Base-by-base conservation (phyloP, 2,888 invertebrate species). In the Bunonema sp. region DNA sequence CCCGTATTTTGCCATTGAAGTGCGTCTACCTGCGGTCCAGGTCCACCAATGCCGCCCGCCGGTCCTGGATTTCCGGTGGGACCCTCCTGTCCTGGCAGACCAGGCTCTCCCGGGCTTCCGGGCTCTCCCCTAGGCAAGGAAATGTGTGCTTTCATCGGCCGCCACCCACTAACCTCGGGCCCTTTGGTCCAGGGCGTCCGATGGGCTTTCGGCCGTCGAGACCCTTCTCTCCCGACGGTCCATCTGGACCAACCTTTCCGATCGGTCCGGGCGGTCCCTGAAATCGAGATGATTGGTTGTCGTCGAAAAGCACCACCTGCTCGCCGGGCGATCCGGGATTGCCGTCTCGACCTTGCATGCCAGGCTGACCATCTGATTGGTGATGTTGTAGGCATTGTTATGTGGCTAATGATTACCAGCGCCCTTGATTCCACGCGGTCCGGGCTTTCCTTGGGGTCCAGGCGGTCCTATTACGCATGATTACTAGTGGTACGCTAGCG, bases 191-290 rank as follows among this genome's bases (percentile, higher is more conserved):
- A 34, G 62, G 65, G 23, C 60, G 48, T 38, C 65, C 65, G 37
- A 64, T 59, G 21, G 59, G 61, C 22, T 60, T 55, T 37, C 59
- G 54, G n/a, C 57, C 61, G 41, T 64, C 64, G 23, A 48, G 52
- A 49, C 64, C 64, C 51, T 63, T 63, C 47, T 63, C 61, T 45
- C 62, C 62, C 29, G 55, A 54, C 37, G 51, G 54, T 46, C 64
- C 64, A 41, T 54, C 52, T 42, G 64, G 61, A 45, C 64, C 64
- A 33, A 57, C 54, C 34, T 54, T 50, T 44, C 64, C 64, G 12
- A 50, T 44, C 30, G 59, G 59, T 47, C 64, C 64, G 10, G 59
- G 49, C n/a, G 50, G 47, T 51, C 62, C 57, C 40, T 28, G n/a
- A n/a, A n/a, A 12, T 28, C 28, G 12, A 28, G 12, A 12, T 28